These are phyloP conservation scores for Drosophila pallidifrons DNA, from an alignment of 1,140 invertebrate species.

Conservation along the genomic window DNA sequence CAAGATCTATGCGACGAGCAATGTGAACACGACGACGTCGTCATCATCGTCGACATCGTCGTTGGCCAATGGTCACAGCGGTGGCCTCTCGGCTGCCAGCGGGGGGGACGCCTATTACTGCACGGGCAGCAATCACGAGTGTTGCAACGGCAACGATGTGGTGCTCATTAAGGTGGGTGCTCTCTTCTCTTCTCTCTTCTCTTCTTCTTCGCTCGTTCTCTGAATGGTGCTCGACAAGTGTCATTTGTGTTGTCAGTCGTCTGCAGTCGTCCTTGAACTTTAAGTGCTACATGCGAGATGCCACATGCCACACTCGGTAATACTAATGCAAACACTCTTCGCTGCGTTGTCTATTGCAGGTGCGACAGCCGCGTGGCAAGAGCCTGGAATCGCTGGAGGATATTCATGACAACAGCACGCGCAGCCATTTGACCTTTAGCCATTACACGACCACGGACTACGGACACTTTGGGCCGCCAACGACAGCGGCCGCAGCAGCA, in stretches of 20 bases:
- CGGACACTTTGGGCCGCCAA: conserved; percentile 85
- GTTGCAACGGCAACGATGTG: conserved; percentile 82
- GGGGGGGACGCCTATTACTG: conserved; percentile 77
- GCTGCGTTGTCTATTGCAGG: conserved; percentile 44
- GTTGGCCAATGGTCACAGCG: conserved; percentile 42
- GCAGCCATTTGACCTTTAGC: conserved; percentile 87
- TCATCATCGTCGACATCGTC: too few relatives aligned
- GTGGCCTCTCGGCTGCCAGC: conserved; percentile 24
- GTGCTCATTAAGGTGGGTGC: conserved; percentile 83
- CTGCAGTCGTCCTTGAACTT: conserved; percentile 62
- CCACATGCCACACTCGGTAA: conserved; percentile 15
- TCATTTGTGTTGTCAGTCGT: conserved; percentile 7
- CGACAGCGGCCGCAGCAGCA: conserved; percentile 84
- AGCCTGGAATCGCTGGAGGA: conserved; percentile 93
- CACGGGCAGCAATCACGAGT: conserved; percentile 81
- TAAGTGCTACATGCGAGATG: conserved; percentile 35
- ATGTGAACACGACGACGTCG: conserved; percentile 11
- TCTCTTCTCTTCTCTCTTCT: not conserved
- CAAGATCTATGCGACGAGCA: conserved; percentile 73
- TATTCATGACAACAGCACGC: conserved; percentile 87
- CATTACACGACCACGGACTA: conserved; percentile 84
- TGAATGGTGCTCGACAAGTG: conserved; percentile 29
- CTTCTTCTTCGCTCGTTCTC: not conserved
- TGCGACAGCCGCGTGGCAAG: conserved; percentile 91
- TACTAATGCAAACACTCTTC: conserved; percentile 7